phyloP scores from a whole-genome alignment of 2,888 invertebrate genomes.

The Heliconius sara region DNA sequence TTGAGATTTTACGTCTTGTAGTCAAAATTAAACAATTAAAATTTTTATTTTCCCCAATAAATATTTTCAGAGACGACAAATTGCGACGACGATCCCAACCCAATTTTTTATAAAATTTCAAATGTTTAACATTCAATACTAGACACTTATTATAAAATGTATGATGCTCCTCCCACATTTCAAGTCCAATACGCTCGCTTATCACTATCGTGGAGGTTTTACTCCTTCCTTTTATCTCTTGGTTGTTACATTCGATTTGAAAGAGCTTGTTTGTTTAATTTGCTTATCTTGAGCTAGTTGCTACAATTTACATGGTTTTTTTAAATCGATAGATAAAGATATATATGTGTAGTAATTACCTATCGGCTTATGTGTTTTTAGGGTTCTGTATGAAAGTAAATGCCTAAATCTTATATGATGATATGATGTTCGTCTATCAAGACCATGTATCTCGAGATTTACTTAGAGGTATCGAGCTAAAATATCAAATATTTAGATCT shows the following conservation, averaged over 20 bases:
- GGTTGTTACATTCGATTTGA: constrained; percentile 22
- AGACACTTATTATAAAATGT: background rate
- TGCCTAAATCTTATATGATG: too few species aligned
- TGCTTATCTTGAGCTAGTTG: constrained; percentile 10
- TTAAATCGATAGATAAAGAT: background rate
- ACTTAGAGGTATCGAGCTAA: too few species aligned
- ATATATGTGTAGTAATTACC: background rate
- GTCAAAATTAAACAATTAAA: too few species aligned
- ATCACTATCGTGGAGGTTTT: constrained; percentile 26
- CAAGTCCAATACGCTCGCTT: constrained; percentile 27
- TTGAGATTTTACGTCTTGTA: too few species aligned
- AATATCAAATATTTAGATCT: too few species aligned
- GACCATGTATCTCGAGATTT: too few species aligned
- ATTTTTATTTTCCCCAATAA: too few species aligned
- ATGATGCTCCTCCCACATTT: constrained; percentile 30
- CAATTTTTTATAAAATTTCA: background rate
- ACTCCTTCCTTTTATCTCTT: constrained; percentile 20
- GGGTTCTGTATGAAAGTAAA: too few species aligned
- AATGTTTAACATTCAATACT: background rate
- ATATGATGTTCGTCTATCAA: too few species aligned
- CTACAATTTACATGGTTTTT: constrained; percentile 5
- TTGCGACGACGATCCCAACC: too few species aligned
- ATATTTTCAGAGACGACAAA: too few species aligned
- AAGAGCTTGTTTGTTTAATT: constrained; percentile 22
- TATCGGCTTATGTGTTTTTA: too few species aligned